Conservation (phyloP, 2,797 vertebrate species). For the Pseudochromis fuscus region DNA sequence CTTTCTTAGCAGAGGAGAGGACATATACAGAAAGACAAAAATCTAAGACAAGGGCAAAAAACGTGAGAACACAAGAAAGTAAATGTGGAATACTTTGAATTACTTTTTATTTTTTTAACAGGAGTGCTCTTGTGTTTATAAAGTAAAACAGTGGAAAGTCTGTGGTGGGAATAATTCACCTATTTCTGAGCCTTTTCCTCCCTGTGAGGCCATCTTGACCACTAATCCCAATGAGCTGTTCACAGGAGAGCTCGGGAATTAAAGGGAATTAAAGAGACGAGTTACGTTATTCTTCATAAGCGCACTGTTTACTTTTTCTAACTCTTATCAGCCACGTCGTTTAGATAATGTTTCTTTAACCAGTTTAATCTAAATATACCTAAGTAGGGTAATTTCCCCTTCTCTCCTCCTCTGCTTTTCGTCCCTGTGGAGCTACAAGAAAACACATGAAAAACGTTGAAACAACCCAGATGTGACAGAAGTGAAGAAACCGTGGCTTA, state of each 20-base stretch:
- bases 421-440: conserved; percentile 28
- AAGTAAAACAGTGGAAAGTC: background rate
- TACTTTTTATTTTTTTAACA: too few species aligned
- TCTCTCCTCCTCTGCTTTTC: conserved; percentile 24
- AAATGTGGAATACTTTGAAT: background rate
- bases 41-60: background rate
- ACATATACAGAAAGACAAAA: background rate
- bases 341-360: conserved; percentile 69
- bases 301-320: conserved; percentile 53
- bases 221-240: conserved; percentile 50
- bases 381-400: conserved; percentile 54
- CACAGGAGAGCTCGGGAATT: conserved; percentile 33
- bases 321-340: conserved; percentile 51
- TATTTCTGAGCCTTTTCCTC: conserved; percentile 35
- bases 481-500: conserved; percentile 29
- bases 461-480: conserved; percentile 52
- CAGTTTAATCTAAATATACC: conserved; percentile 56
- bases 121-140: background rate
- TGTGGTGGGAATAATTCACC: conserved; percentile 30
- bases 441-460: conserved; percentile 34
- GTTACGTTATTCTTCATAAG: conserved; percentile 50
- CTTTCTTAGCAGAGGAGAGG: conserved; percentile 19
- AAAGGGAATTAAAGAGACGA: conserved; percentile 34
- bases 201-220: conserved; percentile 13
- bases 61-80: conserved; percentile 1